These are phyloP conservation scores for Oscheius sp. DNA, from an alignment of 1,140 invertebrate genomes.

Conservation along the genomic window DNA sequence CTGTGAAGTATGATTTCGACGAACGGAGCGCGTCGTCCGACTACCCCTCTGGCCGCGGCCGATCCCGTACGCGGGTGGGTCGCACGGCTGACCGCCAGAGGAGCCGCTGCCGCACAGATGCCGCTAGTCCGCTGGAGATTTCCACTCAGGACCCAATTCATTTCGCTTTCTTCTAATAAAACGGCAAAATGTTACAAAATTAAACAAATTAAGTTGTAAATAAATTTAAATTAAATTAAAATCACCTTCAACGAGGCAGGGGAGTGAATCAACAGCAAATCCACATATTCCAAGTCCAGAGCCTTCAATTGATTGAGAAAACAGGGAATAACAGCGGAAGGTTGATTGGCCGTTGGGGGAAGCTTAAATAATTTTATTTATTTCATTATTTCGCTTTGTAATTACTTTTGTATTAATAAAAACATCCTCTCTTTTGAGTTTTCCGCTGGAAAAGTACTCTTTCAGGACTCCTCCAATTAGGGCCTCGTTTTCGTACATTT, in stretches of 20 bases:
- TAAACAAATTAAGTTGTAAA: background rate
- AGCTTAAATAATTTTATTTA: slow-evolving; percentile 7
- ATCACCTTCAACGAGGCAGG: slow-evolving; percentile 18
- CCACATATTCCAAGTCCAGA: slow-evolving; percentile 45
- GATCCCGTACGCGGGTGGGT: background rate
- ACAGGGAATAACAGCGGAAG: slow-evolving; percentile 17
- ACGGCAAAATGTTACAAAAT: background rate
- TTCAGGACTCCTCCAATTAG: slow-evolving; percentile 62
- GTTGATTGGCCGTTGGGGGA: slow-evolving; percentile 17
- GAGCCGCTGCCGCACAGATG: background rate
- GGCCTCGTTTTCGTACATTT: slow-evolving; percentile 64
- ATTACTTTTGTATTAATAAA: slow-evolving; percentile 69
- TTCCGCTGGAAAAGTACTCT: slow-evolving; percentile 60
- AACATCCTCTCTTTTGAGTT: slow-evolving; percentile 62
- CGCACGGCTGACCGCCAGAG: background rate
- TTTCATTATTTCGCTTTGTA: background rate
- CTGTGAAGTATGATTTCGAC: no score
- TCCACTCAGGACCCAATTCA: background rate
- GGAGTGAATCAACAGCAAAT: slow-evolving; percentile 42
- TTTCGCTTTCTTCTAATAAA: background rate
- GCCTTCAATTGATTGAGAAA: slow-evolving; percentile 61
- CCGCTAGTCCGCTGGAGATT: background rate
- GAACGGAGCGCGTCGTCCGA: no score
- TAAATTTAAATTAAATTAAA: background rate
- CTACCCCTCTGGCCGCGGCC: no score